Conservation (phyloP, 2,888 invertebrate genomes). For the Chalcosyrphus nemorum region DNA sequence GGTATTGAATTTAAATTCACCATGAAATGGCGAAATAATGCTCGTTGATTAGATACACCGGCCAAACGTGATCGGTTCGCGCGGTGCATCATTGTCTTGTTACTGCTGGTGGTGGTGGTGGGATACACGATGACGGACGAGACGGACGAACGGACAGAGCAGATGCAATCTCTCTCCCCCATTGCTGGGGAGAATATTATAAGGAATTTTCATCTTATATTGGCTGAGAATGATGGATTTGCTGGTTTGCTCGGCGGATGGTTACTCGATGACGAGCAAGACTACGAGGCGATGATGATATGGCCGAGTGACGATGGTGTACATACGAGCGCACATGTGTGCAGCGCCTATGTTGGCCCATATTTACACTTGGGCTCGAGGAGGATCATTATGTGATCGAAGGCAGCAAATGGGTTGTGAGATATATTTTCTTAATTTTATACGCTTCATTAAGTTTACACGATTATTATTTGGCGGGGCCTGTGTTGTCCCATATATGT, state of each 20-base stretch:
- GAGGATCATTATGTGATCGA: conserved; percentile 65
- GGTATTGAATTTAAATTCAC: conserved; percentile 69
- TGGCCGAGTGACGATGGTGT: conserved; percentile 48
- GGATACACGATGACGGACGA: not conserved
- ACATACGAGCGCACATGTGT: conserved; percentile 22
- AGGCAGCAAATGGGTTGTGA: conserved; percentile 63
- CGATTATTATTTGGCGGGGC: conserved; percentile 46
- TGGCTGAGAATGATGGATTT: conserved; percentile 61
- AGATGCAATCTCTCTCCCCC: conserved; percentile 59
- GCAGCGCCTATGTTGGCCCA: conserved; percentile 48
- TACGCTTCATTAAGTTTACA: conserved; percentile 69
- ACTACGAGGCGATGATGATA: conserved; percentile 36
- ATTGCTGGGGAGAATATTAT: conserved; percentile 11
- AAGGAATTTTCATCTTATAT: conserved; percentile 45
- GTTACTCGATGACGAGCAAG: not conserved
- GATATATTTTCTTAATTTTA: conserved; percentile 70
- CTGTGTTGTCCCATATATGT: not conserved
- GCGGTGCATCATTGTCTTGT: conserved; percentile 58
- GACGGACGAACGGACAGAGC: not conserved
- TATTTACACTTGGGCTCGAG: conserved; percentile 58
- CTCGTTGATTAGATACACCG: conserved; percentile 72
- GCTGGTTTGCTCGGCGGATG: conserved; percentile 9
- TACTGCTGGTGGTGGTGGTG: no score
- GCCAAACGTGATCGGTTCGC: conserved; percentile 67
- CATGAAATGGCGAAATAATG: conserved; percentile 73